Evolutionary conservation across 2,797 vertebrate genomes (phyloP).

Genomic region (Schizopygopsis malacanthus): DNA sequence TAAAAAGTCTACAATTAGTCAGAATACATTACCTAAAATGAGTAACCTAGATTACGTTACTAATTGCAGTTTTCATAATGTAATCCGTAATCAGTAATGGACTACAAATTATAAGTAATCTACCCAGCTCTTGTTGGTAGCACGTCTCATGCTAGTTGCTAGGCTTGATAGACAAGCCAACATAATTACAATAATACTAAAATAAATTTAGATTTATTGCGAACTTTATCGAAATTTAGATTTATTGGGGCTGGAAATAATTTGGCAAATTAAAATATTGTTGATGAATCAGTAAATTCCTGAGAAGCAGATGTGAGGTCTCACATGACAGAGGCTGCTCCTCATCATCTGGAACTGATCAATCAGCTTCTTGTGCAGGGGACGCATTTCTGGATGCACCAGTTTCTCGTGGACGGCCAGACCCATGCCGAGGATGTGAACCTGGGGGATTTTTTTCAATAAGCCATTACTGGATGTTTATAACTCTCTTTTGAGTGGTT

Average conservation of each 20-base stretch:
- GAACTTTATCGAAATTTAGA: background rate
- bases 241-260: background rate
- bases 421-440: slow-evolving; percentile 94
- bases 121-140: background rate
- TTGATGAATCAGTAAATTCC: background rate
- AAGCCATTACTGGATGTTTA: background rate
- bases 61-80: background rate
- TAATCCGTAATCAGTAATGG: background rate
- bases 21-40: background rate
- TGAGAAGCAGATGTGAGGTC: slow-evolving; percentile 56
- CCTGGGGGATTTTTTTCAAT: slow-evolving; percentile 72
- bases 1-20: background rate
- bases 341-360: slow-evolving; percentile 99
- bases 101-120: background rate
- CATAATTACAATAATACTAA: background rate
- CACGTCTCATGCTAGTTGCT: background rate
- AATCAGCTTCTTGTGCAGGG: slow-evolving; percentile 96
- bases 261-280: background rate
- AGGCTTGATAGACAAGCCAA: too few species aligned
- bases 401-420: slow-evolving; percentile 97
- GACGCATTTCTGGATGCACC: slow-evolving; percentile 98
- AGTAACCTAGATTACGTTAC: background rate
- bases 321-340: slow-evolving; percentile 95
- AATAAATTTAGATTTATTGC: background rate
- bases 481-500: background rate